Evolutionary conservation across 2,888 invertebrate species (phyloP), one percentile per base, ranked within the genome.

Genomic region (Lepidochitona cinerea): DNA sequence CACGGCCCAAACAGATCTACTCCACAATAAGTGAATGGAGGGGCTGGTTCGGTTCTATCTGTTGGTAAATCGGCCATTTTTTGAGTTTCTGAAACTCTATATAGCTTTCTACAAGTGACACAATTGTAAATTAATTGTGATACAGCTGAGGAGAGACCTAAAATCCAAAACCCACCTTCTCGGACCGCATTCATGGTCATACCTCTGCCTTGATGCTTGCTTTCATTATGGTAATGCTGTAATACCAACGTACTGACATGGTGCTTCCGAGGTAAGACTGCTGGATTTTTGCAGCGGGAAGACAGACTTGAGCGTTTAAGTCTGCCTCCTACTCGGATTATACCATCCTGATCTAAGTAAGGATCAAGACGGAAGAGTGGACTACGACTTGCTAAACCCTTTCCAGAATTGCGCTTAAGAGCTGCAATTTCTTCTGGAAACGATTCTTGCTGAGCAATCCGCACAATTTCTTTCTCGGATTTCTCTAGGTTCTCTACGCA

Each of bases 31-130:
- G 78, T 64, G 76, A 90, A 91, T 4, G 89, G 85, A 5, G 74
- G 37, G 1, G 76, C 72, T 5, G 79, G 75, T 2, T 73, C 75
- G 3, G 89, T 79, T 71, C 91, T 73, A 5, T 84, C 80, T 4
- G 36, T n/a, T 0, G 90, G 89, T 12, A 90, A 77, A 33, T 85
- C 79, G 0, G 86, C 84, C 88, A 89, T 90, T 23, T 88, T 81
- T 53, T 86, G 83, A 6, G 76, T 67, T 33, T 75, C 75, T 0
- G 77, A 29, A 23, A 54, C 65, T 5, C 83, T 83, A 14, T 81
- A 78, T 9, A 76, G 68, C 26, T 79, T 78, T 18, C 77, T 72
- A 72, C 91, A 90, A 1, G 32, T 73, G 0, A 85, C 73, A 76
- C 90, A 90, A 0, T 79, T 76, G 6, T 69, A 53, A 1, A 85